Evolutionary conservation across 2,113 vertebrate species (phyloP).

Genomic region (Pavo muticus): DNA sequence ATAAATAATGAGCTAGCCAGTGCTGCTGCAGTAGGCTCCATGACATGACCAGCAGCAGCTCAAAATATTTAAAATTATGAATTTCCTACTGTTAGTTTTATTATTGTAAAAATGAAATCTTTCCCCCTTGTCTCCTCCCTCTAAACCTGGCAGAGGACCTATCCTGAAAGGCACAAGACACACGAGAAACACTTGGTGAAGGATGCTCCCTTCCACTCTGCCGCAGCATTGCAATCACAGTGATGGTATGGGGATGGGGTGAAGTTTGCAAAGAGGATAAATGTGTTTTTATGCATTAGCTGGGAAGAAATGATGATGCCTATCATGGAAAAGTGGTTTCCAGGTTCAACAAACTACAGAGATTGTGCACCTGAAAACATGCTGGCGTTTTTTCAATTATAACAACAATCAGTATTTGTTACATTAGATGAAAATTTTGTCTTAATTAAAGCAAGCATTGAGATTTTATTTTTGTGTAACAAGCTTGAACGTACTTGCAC

Average conservation of each 20-base stretch:
- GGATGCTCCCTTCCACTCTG: neutral
- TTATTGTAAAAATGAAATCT: neutral
- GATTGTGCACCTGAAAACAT: neutral
- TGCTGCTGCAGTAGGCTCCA: neutral
- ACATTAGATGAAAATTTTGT: neutral
- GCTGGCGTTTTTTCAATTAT: neutral
- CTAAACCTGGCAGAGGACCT: neutral
- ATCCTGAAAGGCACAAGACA: neutral
- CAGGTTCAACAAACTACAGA: neutral
- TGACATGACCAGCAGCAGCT: neutral
- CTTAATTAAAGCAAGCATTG: slow-evolving; percentile 11
- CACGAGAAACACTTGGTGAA: neutral
- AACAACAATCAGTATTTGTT: slow-evolving; percentile 21
- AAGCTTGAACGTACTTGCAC: slow-evolving; percentile 5
- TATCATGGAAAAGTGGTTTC: neutral
- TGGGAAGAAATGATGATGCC: neutral
- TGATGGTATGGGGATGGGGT: neutral
- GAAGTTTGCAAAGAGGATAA: neutral
- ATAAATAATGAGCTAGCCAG: neutral
- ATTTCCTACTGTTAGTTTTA: neutral
- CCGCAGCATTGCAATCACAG: neutral
- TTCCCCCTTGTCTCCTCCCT: neutral
- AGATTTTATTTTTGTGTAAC: slow-evolving; percentile 20
- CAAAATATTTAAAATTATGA: neutral
- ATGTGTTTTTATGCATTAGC: neutral